Percentiles rank a stretch among this genome's conserved stretches.
Conservation (phyloP, 2,797 vertebrate species). For the Prunella strophiata region DNA sequence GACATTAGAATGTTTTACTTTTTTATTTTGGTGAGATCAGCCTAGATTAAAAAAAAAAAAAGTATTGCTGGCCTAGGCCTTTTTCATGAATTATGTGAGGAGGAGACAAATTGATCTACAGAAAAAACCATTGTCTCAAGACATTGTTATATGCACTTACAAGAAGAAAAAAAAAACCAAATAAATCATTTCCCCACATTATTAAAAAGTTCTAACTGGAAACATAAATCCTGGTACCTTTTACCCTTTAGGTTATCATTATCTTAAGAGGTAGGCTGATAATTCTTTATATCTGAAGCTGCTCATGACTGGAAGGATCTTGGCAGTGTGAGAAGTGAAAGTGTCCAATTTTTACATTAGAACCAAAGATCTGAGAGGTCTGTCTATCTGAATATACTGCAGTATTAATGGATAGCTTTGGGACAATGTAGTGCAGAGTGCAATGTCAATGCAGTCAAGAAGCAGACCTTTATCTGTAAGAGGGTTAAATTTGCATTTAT, state of each 20-base stretch:
- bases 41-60: not conserved
- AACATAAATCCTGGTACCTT: slow-evolving; percentile 21
- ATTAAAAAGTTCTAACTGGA: slow-evolving; percentile 51
- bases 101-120: slow-evolving; percentile 5
- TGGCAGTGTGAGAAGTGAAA: not conserved
- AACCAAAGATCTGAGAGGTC: not conserved
- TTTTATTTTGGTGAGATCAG: not conserved
- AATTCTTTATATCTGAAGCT: slow-evolving; percentile 17
- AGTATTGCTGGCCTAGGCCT: not conserved
- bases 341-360: slow-evolving; percentile 46
- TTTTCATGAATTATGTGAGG: not conserved
- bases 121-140: not conserved
- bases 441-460: not conserved
- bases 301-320: slow-evolving; percentile 5
- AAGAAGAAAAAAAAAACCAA: slow-evolving; percentile 44
- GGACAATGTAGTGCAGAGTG: not conserved
- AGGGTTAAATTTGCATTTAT: not conserved
- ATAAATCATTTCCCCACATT: slow-evolving; percentile 38
- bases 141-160: not conserved
- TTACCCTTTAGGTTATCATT: slow-evolving; percentile 36
- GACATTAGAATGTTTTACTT: not conserved
- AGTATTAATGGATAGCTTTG: not conserved
- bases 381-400: not conserved
- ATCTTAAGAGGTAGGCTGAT: slow-evolving; percentile 14
- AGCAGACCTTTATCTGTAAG: not conserved